phyloP scores from a whole-genome alignment of 2,888 invertebrate species.

The Amorpha juglandis region DNA sequence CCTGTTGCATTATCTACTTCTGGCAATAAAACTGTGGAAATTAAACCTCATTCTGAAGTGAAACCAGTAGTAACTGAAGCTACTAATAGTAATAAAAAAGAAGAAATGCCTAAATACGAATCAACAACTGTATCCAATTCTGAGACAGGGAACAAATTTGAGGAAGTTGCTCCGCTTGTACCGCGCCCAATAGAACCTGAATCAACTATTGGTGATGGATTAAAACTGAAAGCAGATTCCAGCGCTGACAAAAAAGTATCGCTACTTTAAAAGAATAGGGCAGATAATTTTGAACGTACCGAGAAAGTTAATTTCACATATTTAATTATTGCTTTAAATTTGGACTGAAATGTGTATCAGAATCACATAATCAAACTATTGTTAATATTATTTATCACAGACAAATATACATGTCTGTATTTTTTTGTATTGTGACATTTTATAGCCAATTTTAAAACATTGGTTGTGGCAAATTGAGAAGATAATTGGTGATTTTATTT shows the following conservation, averaged over 20 bases:
- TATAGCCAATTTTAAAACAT: background rate
- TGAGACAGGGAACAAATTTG: conserved; percentile 23
- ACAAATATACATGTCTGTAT: background rate
- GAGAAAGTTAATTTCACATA: background rate
- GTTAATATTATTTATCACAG: background rate
- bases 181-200: background rate
- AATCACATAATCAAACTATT: background rate
- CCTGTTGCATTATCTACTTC: background rate
- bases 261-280: background rate
- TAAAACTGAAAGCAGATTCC: background rate
- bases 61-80: background rate
- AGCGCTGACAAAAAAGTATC: background rate
- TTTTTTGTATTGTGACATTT: background rate
- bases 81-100: background rate
- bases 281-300: no score
- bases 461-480: background rate
- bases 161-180: background rate
- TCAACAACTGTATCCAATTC: conserved; percentile 6
- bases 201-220: background rate
- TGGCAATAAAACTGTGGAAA: background rate
- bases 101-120: background rate
- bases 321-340: background rate
- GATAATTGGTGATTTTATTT: background rate
- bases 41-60: background rate
- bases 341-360: no score